phyloP scores from a whole-genome alignment of 2,797 vertebrate genomes.

The Malacoraja senta region DNA sequence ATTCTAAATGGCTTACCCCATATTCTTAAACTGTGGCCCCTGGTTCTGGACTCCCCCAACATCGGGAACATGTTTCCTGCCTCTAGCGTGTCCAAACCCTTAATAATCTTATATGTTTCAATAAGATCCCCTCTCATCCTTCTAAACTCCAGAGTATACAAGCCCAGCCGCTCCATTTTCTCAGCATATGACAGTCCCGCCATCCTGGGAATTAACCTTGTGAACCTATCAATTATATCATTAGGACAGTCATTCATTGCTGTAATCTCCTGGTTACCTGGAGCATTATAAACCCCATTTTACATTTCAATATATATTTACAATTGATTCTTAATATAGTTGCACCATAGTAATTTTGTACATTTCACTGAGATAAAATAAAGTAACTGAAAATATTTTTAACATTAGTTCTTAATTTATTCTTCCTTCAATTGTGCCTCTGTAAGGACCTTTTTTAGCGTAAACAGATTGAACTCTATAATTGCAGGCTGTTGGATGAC shows the following conservation, averaged over 20 bases:
- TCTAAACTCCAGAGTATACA: too few relatives aligned
- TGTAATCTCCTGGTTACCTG: background rate
- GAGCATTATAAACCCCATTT: background rate
- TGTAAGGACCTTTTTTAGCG: background rate
- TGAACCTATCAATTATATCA: background rate
- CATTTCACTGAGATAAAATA: background rate
- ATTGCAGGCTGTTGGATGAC: background rate
- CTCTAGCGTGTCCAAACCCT: too few relatives aligned
- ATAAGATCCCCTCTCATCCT: too few relatives aligned
- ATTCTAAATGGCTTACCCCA: too few relatives aligned
- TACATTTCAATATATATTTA: background rate
- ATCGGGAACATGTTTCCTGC: too few relatives aligned
- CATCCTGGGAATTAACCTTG: too few relatives aligned
- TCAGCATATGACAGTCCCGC: too few relatives aligned
- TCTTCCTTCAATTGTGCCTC: background rate
- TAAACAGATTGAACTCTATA: background rate
- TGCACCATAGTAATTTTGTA: background rate
- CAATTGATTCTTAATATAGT: background rate
- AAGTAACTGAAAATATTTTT: background rate
- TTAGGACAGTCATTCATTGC: background rate
- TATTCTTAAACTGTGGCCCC: too few relatives aligned
- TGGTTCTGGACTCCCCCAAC: too few relatives aligned
- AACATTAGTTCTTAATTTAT: background rate
- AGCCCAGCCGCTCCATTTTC: too few relatives aligned
- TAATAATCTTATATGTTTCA: too few relatives aligned